Evolutionary conservation across 1,140 invertebrate species (phyloP).

Genomic region (Bombus pascuorum): DNA sequence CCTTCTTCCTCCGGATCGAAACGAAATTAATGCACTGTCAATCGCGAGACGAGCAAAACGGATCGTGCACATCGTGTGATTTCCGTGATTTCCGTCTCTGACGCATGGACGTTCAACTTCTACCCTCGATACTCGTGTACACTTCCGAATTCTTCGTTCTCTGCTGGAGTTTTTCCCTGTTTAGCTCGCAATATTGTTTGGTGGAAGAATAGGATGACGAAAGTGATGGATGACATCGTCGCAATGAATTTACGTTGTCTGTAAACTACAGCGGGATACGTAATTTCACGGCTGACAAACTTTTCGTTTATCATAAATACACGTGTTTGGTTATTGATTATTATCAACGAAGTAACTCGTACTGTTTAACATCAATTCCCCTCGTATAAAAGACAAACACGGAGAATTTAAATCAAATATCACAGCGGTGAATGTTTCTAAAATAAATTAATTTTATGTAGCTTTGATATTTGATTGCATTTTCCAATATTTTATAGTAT

Average conservation of each 20-base stretch:
- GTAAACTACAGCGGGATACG: background rate
- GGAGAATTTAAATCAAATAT: background rate
- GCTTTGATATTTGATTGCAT: background rate
- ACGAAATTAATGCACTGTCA: constrained; percentile 54
- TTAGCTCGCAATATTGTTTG: background rate
- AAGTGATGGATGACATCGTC: background rate
- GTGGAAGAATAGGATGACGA: background rate
- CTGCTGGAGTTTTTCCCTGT: background rate
- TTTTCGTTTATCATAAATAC: too few species aligned
- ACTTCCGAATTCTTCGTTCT: background rate
- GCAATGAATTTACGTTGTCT: background rate
- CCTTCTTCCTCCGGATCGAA: background rate
- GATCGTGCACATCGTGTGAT: constrained; percentile 12
- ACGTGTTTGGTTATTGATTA: too few species aligned
- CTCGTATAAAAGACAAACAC: background rate
- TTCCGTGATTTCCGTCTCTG: background rate
- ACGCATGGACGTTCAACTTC: background rate
- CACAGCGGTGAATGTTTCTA: too few species aligned
- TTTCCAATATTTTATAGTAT: background rate
- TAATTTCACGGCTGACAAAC: background rate
- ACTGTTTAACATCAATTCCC: too few species aligned
- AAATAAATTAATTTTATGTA: background rate
- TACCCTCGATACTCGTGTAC: background rate
- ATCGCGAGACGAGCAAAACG: constrained; percentile 15
- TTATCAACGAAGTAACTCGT: background rate